Evolutionary conservation across 2,113 vertebrate species (phyloP).

Genomic region (Macrotus californicus): DNA sequence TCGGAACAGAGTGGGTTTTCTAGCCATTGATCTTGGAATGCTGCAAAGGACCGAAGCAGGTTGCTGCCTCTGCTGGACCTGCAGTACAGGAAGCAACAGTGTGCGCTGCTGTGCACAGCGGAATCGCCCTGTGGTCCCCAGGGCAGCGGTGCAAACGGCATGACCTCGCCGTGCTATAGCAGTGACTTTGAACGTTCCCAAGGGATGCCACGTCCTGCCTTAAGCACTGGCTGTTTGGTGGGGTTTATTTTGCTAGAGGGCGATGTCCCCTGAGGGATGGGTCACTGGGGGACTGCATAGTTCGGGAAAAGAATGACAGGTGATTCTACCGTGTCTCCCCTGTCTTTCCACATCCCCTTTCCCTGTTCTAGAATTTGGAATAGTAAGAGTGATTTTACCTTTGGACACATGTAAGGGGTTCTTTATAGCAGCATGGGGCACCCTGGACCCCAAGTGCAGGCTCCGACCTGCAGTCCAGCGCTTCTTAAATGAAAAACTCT

Average conservation of each 20-base stretch:
- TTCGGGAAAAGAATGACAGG: background rate
- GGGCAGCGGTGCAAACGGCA: background rate
- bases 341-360: too few species aligned
- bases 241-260: background rate
- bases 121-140: background rate
- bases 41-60: background rate
- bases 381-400: background rate
- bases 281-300: background rate
- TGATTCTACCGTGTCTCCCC: background rate
- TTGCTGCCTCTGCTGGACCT: background rate
- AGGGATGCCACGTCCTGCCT: background rate
- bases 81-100: fast-evolving
- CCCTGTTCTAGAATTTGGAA: background rate
- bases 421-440: background rate
- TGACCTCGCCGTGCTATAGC: background rate
- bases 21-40: background rate
- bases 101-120: fast-evolving
- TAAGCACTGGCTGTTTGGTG: too few species aligned
- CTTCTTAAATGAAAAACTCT: background rate
- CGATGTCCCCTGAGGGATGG: background rate
- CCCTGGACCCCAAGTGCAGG: background rate
- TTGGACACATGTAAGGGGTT: too few species aligned
- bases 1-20: background rate
- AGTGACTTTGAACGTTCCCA: background rate
- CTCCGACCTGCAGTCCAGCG: background rate